A percentile compares a stretch with the other conserved stretches of the same genome.
These are phyloP conservation scores for Girardinus metallicus DNA, from an alignment of 2,797 vertebrate genomes.

Conservation along the genomic window DNA sequence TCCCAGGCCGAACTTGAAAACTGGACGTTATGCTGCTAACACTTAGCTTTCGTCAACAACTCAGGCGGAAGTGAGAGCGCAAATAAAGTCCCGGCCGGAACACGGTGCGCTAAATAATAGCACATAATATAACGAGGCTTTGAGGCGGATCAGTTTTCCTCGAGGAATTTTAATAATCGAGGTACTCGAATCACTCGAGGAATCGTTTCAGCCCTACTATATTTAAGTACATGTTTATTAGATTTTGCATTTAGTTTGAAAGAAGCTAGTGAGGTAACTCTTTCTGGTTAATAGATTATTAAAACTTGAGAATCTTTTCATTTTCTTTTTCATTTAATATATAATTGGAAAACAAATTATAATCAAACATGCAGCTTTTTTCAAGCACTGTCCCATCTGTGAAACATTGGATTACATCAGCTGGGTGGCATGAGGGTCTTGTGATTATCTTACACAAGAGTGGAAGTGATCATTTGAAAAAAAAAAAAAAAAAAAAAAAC, in stretches of 20 bases:
- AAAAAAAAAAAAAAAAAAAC: not conserved
- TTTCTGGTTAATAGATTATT: not conserved
- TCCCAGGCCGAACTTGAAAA: too few relatives aligned
- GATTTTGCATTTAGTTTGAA: not conserved
- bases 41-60: too few relatives aligned
- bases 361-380: not conserved
- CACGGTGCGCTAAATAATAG: too few relatives aligned
- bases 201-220: too few relatives aligned
- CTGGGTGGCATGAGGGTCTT: not conserved
- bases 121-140: too few relatives aligned
- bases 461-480: not conserved
- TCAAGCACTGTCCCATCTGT: not conserved
- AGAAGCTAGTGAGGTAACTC: not conserved
- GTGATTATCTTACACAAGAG: not conserved
- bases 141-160: too few relatives aligned
- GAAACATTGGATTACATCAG: not conserved
- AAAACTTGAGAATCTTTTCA: not conserved
- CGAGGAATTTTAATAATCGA: too few relatives aligned
- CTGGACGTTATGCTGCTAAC: too few relatives aligned
- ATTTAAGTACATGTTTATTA: too few relatives aligned
- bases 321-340: not conserved
- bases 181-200: too few relatives aligned
- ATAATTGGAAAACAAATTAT: not conserved
- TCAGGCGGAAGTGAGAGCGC: too few relatives aligned
- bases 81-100: too few relatives aligned